Conservation (phyloP, 2,888 invertebrate species). For the Tipula vernalis region DNA sequence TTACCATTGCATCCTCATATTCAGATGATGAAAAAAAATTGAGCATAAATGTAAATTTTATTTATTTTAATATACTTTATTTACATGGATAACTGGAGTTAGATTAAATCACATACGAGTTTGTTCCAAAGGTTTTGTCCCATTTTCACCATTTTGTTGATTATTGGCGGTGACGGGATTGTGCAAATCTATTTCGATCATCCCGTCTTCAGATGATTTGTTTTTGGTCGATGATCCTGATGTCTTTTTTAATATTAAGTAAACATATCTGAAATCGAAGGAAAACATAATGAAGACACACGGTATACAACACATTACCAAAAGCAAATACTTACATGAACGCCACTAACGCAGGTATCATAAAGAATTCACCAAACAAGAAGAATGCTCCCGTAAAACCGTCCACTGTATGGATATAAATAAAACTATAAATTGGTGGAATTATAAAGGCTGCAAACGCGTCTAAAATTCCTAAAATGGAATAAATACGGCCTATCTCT, state of each 20-base stretch:
- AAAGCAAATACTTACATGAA: constrained; percentile 26
- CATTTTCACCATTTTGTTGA: background rate
- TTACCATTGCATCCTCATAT: constrained; percentile 1
- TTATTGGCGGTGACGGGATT: background rate
- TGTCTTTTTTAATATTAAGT: background rate
- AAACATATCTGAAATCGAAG: background rate
- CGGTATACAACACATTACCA: background rate
- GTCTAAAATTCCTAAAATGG: constrained; percentile 32
- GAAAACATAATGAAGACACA: background rate
- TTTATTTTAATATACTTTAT: constrained; percentile 5
- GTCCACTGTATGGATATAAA: constrained; percentile 29
- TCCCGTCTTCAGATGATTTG: background rate
- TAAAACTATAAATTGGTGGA: constrained; percentile 29
- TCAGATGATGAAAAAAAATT: background rate
- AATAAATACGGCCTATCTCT: constrained; percentile 26
- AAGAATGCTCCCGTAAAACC: constrained; percentile 33
- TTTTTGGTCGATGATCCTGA: background rate
- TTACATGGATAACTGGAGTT: background rate
- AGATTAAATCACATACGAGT: background rate
- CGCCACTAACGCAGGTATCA: constrained; percentile 30
- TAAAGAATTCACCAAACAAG: constrained; percentile 31
- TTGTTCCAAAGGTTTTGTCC: background rate
- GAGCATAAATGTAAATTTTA: background rate
- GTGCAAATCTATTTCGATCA: constrained; percentile 5
- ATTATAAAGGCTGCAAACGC: constrained; percentile 32